Conservation (phyloP, 2,113 vertebrate genomes). For the Psittacula cyanocephala region DNA sequence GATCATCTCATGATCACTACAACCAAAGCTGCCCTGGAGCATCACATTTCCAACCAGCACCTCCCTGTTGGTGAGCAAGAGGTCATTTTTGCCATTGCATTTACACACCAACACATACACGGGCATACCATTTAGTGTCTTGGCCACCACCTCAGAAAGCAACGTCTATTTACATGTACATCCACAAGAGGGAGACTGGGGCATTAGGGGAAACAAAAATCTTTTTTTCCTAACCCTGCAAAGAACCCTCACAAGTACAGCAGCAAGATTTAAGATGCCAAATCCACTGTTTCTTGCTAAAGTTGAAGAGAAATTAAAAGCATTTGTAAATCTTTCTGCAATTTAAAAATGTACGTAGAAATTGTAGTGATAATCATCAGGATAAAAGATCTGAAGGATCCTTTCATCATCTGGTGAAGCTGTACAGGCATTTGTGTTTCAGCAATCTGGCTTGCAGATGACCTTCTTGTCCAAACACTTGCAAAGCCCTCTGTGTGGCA, state of each 20-base stretch:
- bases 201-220: not conserved
- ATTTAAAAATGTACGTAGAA: not conserved
- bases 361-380: not conserved
- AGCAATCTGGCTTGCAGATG: not conserved
- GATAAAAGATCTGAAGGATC: not conserved
- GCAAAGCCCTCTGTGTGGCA: not conserved
- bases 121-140: not conserved
- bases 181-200: conserved; percentile 35
- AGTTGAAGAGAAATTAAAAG: not conserved
- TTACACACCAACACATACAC: not conserved
- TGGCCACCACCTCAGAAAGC: not conserved
- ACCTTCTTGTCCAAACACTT: not conserved
- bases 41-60: too few relatives aligned
- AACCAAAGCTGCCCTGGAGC: not conserved
- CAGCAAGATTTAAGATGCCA: not conserved
- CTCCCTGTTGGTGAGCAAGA: too few relatives aligned
- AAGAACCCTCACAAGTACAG: not conserved
- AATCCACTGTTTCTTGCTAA: not conserved
- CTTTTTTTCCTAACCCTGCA: not conserved
- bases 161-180: fast-evolving
- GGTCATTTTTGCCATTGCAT: not conserved
- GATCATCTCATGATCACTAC: not conserved
- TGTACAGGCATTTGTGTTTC: fast-evolving
- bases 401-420: not conserved
- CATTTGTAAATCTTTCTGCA: not conserved